These are phyloP conservation scores for Actinemys pallida DNA, from an alignment of 2,113 vertebrate species.

Conservation along the genomic window DNA sequence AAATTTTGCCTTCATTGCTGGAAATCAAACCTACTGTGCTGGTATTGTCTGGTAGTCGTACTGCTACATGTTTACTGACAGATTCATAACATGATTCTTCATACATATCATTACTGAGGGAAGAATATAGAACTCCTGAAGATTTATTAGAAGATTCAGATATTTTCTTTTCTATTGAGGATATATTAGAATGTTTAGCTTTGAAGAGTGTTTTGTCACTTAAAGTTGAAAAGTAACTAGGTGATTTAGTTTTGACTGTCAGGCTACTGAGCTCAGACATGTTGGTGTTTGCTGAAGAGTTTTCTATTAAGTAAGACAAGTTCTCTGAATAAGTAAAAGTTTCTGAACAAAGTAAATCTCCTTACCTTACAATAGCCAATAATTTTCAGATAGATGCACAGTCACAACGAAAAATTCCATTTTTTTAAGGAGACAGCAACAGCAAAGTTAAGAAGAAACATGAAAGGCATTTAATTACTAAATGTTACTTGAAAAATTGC, in stretches of 20 bases:
- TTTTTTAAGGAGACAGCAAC: conserved; percentile 74
- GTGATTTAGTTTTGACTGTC: conserved; percentile 63
- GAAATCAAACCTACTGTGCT: conserved; percentile 58
- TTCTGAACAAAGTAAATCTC: conserved; percentile 88
- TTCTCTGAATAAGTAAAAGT: conserved; percentile 63
- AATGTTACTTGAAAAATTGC: conserved; percentile 55
- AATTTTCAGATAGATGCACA: conserved; percentile 79
- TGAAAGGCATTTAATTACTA: conserved; percentile 96
- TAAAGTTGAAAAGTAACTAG: conserved; percentile 60
- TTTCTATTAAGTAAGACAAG: conserved; percentile 61
- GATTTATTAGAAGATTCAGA: conserved; percentile 70
- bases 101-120: conserved; percentile 63
- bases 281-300: conserved; percentile 44
- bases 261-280: conserved; percentile 69
- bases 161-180: conserved; percentile 64
- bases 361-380: conserved; percentile 99
- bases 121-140: conserved; percentile 61
- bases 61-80: conserved; percentile 47
- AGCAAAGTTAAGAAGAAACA: conserved; percentile 78
- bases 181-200: conserved; percentile 62
- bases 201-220: conserved; percentile 60
- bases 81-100: conserved; percentile 54
- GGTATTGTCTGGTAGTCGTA: conserved; percentile 38
- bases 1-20: conserved; percentile 63
- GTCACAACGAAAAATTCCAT: conserved; percentile 52